Evolutionary conservation across 2,113 vertebrate species (phyloP).

Genomic region (Hylia prasina): DNA sequence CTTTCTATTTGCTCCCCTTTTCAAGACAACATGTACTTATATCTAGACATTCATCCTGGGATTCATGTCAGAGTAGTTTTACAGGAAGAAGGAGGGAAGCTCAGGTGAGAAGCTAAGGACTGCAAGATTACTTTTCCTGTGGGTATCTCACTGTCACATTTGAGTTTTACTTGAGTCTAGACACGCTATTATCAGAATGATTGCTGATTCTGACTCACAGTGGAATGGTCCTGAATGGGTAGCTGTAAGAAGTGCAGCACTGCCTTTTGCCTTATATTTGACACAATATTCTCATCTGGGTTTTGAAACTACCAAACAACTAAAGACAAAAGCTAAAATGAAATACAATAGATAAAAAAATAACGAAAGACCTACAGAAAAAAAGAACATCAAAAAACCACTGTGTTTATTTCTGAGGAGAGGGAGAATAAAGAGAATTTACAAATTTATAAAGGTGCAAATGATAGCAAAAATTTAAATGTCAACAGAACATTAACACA

Average conservation of each 20-base stretch:
- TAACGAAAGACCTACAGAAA: neutral
- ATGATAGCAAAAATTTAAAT: neutral
- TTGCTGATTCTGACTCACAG: neutral
- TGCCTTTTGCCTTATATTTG: neutral
- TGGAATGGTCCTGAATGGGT: neutral
- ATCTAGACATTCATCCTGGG: conserved; percentile 14
- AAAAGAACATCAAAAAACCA: neutral
- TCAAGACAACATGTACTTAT: neutral
- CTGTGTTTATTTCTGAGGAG: neutral
- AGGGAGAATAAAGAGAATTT: neutral
- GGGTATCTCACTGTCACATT: neutral
- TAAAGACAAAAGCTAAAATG: neutral
- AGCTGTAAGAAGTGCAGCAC: neutral
- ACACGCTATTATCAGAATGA: neutral
- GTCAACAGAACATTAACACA: neutral
- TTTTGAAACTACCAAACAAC: neutral
- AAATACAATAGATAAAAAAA: neutral
- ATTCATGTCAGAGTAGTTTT: conserved; percentile 16
- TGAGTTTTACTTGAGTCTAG: neutral
- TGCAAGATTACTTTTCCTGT: neutral
- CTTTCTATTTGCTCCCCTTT: conserved; percentile 8
- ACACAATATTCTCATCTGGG: neutral
- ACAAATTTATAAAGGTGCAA: neutral
- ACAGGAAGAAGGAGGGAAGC: neutral
- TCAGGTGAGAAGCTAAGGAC: neutral